Evolutionary conservation across 1,140 invertebrate genomes (phyloP), one percentile per base, ranked within the genome.

Genomic region (Neomicropteryx cornuta): DNA sequence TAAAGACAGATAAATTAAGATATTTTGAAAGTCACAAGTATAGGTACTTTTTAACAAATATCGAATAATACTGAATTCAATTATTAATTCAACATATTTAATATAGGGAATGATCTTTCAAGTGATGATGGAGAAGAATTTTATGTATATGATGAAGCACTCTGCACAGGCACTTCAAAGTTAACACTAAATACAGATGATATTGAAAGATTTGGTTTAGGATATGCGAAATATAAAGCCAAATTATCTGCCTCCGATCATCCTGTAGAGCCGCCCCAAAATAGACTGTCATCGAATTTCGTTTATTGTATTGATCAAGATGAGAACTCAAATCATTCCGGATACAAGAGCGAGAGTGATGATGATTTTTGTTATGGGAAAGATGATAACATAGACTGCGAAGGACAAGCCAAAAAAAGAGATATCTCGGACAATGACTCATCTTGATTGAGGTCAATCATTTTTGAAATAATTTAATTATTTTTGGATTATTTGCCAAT

Each of bases 221-320:
- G 57, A 1, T 68, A 68, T 33, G 66, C 63, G 0, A 60, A 56
- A 37, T 68, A 68, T 34, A 68, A 66, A 47, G 57, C 58, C 0
- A 57, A 42, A 38, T 49, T 65, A 27, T 27, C 23, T 13, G 13
- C 23, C 23, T 27, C 13, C 13, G 13, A 8, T 13, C 13, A 13
- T 27, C 13, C 13, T 27, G 23, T 8, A 27, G 23, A 27, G 23
- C 8, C 13, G 13, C 8, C 23, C 23, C 23, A 27, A 27, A 27
- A 27, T 27, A 27, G 13, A 8, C 23, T 27, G 13, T 27, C 8
- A 27, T 8, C 8, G 8, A 27, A 8, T 27, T 8, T 27, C 8
- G 8, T 27, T 27, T 13, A 8, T 8, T 27, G 13, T 8, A 27
- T 27, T 8, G 56, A 60, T 16, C 23, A 50, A 2, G 55, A 58